phyloP scores from a whole-genome alignment of 2,113 vertebrate genomes.

The Philantomba maxwellii region DNA sequence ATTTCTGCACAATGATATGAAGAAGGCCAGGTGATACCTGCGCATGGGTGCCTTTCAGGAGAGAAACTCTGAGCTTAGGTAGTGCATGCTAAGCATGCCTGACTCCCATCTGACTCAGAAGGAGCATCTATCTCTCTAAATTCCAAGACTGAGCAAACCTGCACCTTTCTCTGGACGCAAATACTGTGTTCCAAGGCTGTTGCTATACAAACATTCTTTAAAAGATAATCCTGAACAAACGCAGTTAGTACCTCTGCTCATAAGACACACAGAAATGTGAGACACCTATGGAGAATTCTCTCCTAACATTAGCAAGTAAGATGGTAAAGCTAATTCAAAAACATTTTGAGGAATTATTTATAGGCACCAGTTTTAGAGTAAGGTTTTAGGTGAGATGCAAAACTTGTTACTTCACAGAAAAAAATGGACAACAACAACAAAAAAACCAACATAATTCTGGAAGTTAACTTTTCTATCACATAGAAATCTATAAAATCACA shows the following conservation, averaged over 20 bases:
- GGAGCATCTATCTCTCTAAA: background rate
- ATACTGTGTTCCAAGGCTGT: background rate
- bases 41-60: background rate
- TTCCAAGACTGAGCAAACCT: background rate
- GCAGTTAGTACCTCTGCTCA: background rate
- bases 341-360: background rate
- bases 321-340: background rate
- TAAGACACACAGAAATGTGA: background rate
- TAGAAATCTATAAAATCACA: background rate
- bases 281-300: background rate
- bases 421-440: background rate
- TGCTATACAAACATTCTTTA: background rate
- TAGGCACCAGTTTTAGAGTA: background rate
- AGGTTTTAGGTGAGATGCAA: background rate
- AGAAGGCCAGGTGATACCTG: background rate
- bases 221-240: slow-evolving; percentile 4
- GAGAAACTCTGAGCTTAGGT: background rate
- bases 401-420: background rate
- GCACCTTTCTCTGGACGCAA: background rate
- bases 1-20: background rate
- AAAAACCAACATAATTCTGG: background rate
- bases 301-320: background rate
- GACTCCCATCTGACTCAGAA: background rate
- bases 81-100: background rate
- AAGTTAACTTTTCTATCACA: background rate